Conservation (phyloP, 2,113 vertebrate genomes). For the Mustelus asterias region DNA sequence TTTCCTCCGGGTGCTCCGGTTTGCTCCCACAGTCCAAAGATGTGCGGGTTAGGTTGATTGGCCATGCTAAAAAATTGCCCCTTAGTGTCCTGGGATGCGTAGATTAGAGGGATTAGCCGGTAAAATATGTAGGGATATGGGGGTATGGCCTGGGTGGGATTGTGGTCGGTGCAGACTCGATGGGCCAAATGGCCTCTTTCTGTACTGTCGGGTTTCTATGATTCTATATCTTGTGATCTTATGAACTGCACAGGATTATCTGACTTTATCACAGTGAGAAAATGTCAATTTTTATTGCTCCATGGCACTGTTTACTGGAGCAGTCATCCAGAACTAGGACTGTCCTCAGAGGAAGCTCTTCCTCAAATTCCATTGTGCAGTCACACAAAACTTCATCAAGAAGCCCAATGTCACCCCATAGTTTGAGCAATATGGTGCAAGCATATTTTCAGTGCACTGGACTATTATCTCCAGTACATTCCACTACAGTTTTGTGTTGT, state of each 20-base stretch:
- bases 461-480: not conserved
- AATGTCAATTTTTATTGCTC: not conserved
- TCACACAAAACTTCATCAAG: not conserved
- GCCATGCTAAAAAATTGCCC: too few species aligned
- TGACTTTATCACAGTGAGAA: not conserved
- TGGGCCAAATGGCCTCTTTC: too few species aligned
- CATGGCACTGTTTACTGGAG: not conserved
- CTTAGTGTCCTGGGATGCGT: too few species aligned
- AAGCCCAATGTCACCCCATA: not conserved
- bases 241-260: not conserved
- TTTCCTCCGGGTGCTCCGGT: too few species aligned
- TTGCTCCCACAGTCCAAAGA: too few species aligned
- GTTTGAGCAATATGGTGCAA: not conserved
- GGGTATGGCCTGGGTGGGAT: too few species aligned
- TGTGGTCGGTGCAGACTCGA: too few species aligned
- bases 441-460: not conserved
- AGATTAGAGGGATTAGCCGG: too few species aligned
- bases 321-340: not conserved
- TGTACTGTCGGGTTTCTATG: too few species aligned
- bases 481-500: constrained; percentile 2
- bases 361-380: not conserved
- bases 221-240: too few species aligned
- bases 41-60: too few species aligned
- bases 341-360: not conserved
- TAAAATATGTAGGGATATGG: too few species aligned